Evolutionary conservation across 1,140 invertebrate genomes (phyloP).

Genomic region (Drepana arcuata): DNA sequence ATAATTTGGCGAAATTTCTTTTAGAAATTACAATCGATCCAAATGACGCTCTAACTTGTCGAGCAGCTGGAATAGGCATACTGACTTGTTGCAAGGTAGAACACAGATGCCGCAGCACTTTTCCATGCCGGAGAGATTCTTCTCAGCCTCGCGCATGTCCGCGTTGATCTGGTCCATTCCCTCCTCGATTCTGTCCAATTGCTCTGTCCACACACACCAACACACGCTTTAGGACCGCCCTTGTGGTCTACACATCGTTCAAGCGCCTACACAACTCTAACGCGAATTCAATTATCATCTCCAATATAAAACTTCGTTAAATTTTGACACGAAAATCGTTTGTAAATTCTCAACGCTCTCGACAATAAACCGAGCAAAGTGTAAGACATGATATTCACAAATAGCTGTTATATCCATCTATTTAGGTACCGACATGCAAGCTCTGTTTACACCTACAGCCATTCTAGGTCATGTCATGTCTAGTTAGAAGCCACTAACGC

Average conservation of each 20-base stretch:
- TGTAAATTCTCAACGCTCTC: slow-evolving; percentile 72
- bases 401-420: slow-evolving; percentile 16
- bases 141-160: slow-evolving; percentile 99
- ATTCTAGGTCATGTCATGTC: slow-evolving; percentile 23
- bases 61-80: no score
- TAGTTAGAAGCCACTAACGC: slow-evolving; percentile 32
- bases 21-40: no score
- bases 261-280: slow-evolving; percentile 37
- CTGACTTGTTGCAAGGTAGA: slow-evolving; percentile 97
- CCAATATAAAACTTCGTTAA: slow-evolving; percentile 12
- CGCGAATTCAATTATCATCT: slow-evolving; percentile 28
- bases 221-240: slow-evolving; percentile 38
- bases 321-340: slow-evolving; percentile 16
- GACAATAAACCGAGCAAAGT: slow-evolving; percentile 57
- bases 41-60: no score
- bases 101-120: slow-evolving; percentile 99
- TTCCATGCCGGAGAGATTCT: slow-evolving; percentile 99
- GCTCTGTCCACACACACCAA: slow-evolving; percentile 80
- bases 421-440: slow-evolving; percentile 27
- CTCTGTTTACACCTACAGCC: slow-evolving; percentile 22
- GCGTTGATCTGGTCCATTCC: slow-evolving; percentile 99
- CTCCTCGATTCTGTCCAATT: slow-evolving; percentile 99
- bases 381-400: slow-evolving; percentile 48
- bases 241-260: slow-evolving; percentile 16
- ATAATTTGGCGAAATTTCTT: no score